phyloP scores from a whole-genome alignment of 2,888 invertebrate genomes.

The Steromphala cineraria region DNA sequence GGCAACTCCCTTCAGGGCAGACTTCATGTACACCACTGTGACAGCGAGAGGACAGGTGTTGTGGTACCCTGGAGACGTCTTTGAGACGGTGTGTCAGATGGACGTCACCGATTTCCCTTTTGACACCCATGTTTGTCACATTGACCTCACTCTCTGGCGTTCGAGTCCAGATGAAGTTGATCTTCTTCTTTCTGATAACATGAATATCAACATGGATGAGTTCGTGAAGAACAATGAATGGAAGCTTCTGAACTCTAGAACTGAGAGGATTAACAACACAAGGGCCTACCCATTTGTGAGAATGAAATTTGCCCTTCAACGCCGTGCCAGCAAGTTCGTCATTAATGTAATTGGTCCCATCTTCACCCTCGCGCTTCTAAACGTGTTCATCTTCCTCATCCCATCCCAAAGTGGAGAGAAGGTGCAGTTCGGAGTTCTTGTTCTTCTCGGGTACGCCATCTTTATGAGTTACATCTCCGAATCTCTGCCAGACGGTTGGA shows the following conservation, averaged over 20 bases:
- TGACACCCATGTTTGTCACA: neutral
- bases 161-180: neutral
- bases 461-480: neutral
- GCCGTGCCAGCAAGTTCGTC: neutral
- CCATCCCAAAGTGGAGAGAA: neutral
- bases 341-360: neutral
- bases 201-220: neutral
- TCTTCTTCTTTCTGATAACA: neutral
- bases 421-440: neutral
- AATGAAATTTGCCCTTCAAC: neutral
- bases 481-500: neutral
- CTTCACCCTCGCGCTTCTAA: slow-evolving; percentile 1
- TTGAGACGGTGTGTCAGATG: slow-evolving; percentile 3
- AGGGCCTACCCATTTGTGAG: neutral
- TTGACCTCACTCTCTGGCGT: neutral
- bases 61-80: slow-evolving; percentile 4
- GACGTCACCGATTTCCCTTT: neutral
- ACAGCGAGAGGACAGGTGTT: neutral
- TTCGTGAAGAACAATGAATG: neutral
- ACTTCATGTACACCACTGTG: neutral
- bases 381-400: slow-evolving; percentile 2
- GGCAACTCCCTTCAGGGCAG: neutral
- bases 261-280: neutral
- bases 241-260: neutral
- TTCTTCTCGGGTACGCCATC: neutral